Evolutionary conservation across 2,797 vertebrate genomes (phyloP), one percentile per base, ranked within the genome.

Genomic region (Luscinia megarhynchos): DNA sequence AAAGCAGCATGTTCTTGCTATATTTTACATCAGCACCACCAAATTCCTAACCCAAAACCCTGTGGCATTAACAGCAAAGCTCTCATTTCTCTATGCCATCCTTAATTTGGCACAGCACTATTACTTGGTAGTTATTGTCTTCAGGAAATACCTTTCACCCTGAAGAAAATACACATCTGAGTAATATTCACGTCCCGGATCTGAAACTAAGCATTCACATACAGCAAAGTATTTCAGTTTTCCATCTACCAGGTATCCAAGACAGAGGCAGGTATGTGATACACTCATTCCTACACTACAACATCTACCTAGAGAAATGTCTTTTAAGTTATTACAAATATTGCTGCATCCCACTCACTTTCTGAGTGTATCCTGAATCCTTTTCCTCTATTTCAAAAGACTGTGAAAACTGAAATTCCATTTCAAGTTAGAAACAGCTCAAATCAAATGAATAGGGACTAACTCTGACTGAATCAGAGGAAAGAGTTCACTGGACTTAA

Each of bases 401-500:
- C 27, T 55, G 22, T 62, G 43, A 77, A 66, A 51, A 66, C 62
- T 75, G 29, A 90, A 66, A 76, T 69, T 74, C 34, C 30, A 61
- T 59, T 84, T 84, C 20, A 34, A 78, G 48, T 12, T 59, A 55
- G 90, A 94, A 93, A 84, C 38, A 74, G 41, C 24, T 62, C 2
- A 2, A 48, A 79, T 40, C 4, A 84, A 67, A 34, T 34, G 0
- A 81, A 34, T 8, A 41, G 12, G 9, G 34, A 68, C 21, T 34
- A 53, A 45, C 6, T 76, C 17, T 5, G 10, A 41, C 38, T 51
- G 30, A 81, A 66, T 15, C 67, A 63, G 26, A 50, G 20, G 29
- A 84, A 95, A 74, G 46, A 68, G 24, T 84, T 84, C 36, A 34
- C 14, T 34, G 51, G 36, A 61, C n/a, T 86, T 70, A 58, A 84